Evolutionary conservation across 1,140 invertebrate species (phyloP), one percentile per base, ranked within the genome.

Genomic region (Aethina tumida): DNA sequence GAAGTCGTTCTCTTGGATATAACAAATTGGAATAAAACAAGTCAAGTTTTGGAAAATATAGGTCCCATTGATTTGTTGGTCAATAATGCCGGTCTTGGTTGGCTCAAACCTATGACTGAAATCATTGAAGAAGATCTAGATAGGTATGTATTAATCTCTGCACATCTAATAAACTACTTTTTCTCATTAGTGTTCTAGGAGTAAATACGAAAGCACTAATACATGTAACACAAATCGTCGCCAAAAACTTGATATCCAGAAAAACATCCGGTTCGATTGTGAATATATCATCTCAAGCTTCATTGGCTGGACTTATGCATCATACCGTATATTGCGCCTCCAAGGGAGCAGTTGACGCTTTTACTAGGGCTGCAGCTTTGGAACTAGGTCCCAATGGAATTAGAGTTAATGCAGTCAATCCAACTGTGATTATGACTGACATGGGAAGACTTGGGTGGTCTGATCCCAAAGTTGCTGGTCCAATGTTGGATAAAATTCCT

Each of bases 371-470:
- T 1, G 80, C 91, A 75, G 89, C 91, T 1, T 55, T 91, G 17
- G 91, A 96, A 65, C 64, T 95, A n/a, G 90, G 89, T 0, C 74
- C 75, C 0, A 65, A 81, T 47, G 77, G 84, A 41, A 94, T 96
- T 39, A 70, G 92, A 39, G 83, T 91, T 0, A 96, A 96, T 58
- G 69, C 73, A 32, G 79, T 96, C 0, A 92, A 93, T 66, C 92
- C 92, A 6, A 92, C 87, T 1, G 87, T 92, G 0, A 83, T 89
- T 8, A 68, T 91, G 67, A 95, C 91, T 3, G 81, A 80, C 34
- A 90, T 95, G 87, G 87, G 84, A 0, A 73, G 70, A 53, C 58
- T 75, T 5, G 79, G 73, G 9, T 94, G 91, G 90, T 73, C 74
- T 10, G 79, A 91, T 53, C 82, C 85, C 0, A 62, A 57, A 1